Conservation (phyloP, 2,888 invertebrate species). For the Phyllotreta cruciferae region DNA sequence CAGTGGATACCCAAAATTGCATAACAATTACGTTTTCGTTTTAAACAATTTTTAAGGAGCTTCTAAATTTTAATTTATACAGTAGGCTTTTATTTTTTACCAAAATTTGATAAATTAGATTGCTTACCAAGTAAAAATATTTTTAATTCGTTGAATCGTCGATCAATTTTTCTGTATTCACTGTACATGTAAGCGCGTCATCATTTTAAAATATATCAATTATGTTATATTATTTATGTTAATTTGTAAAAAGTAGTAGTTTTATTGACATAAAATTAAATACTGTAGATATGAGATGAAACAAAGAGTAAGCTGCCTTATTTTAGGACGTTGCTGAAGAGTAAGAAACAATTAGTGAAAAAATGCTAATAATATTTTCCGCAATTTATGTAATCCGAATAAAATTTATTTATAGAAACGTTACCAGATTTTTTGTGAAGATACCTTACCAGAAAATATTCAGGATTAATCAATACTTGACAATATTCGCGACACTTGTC, state of each 20-base stretch:
- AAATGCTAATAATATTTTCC: slow-evolving; percentile 29
- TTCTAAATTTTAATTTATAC: no score
- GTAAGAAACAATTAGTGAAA: slow-evolving; percentile 10
- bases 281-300: slow-evolving; percentile 23
- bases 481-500: no score
- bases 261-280: slow-evolving; percentile 17
- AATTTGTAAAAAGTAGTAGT: slow-evolving; percentile 29
- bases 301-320: slow-evolving; percentile 30
- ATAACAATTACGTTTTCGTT: no score
- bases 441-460: background rate
- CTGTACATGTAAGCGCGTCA: no score
- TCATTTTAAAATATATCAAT: slow-evolving; percentile 3
- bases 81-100: no score
- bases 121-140: background rate
- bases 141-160: slow-evolving; percentile 3
- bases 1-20: no score
- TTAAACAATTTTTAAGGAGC: no score
- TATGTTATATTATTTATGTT: slow-evolving; percentile 26
- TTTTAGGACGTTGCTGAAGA: slow-evolving; percentile 27
- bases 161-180: background rate
- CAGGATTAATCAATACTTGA: background rate
- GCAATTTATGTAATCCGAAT: slow-evolving; percentile 26
- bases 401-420: slow-evolving; percentile 26
- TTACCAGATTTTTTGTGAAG: background rate
- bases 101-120: no score